A percentile compares a stretch with the other conserved stretches of the same genome.
phyloP scores from a whole-genome alignment of 2,888 invertebrate genomes.

The Melieria crassipennis region DNA sequence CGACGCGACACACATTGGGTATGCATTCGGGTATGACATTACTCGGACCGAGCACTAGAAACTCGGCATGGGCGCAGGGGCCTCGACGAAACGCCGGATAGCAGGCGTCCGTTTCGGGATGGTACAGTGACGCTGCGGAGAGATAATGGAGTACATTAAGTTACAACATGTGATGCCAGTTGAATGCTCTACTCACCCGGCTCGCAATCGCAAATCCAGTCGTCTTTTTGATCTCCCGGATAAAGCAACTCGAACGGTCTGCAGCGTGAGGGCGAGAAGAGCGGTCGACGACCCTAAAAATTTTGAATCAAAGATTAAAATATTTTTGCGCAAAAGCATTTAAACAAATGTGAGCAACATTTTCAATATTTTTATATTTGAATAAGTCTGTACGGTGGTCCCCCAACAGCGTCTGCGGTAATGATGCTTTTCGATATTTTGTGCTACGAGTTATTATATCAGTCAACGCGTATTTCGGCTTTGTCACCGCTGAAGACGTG shows the following conservation, averaged over 20 bases:
- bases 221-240: conserved; percentile 73
- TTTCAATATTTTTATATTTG: background rate
- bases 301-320: background rate
- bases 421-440: too few relatives aligned
- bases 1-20: conserved; percentile 70
- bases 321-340: background rate
- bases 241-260: conserved; percentile 73
- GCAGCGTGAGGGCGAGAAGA: conserved; percentile 71
- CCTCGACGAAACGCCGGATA: conserved; percentile 73
- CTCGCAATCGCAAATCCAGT: conserved; percentile 72
- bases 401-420: too few relatives aligned
- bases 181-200: conserved; percentile 49
- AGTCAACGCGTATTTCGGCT: too few relatives aligned
- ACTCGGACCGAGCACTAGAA: conserved; percentile 68
- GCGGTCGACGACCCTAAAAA: conserved; percentile 67
- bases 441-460: too few relatives aligned
- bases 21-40: conserved; percentile 71
- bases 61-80: conserved; percentile 70
- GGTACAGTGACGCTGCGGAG: conserved; percentile 66
- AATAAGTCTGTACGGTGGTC: background rate
- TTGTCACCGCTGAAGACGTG: too few relatives aligned
- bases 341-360: background rate
- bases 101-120: conserved; percentile 72
- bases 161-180: background rate
- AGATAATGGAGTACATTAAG: background rate